Evolutionary conservation across 2,888 invertebrate genomes (phyloP).

Genomic region (Ectemnius continuus): DNA sequence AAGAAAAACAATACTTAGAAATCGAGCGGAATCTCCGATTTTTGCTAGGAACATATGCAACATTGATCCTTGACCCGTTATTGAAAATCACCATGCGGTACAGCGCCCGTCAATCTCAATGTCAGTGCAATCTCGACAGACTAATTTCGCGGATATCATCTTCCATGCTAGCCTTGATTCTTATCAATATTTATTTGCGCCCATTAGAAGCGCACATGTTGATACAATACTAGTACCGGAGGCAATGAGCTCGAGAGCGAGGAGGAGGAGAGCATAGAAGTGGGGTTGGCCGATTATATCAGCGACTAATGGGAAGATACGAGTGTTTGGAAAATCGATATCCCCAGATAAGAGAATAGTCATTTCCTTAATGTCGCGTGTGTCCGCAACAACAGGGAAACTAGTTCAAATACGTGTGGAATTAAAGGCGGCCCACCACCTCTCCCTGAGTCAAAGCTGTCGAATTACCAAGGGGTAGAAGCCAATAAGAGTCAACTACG

Average conservation of each 20-base stretch:
- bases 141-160: too few relatives aligned
- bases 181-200: neutral
- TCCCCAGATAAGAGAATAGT: neutral
- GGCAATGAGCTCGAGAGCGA: too few relatives aligned
- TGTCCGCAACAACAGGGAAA: constrained; percentile 2
- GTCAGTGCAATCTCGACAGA: too few relatives aligned
- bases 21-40: too few relatives aligned
- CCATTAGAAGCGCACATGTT: neutral
- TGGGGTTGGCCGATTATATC: neutral
- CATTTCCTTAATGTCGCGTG: constrained; percentile 2
- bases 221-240: neutral
- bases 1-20: too few relatives aligned
- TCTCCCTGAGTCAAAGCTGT: neutral
- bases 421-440: neutral
- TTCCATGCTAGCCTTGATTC: neutral
- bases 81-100: too few relatives aligned
- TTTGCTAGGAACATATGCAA: too few relatives aligned
- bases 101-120: too few relatives aligned
- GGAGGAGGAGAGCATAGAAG: neutral
- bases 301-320: constrained; percentile 6
- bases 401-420: neutral
- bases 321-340: constrained; percentile 6
- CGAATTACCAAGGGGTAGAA: too few relatives aligned
- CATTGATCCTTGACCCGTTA: too few relatives aligned
- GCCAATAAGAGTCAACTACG: too few relatives aligned